These are phyloP conservation scores for Carterocephalus palaemon DNA, from an alignment of 2,888 invertebrate genomes.

Conservation along the genomic window DNA sequence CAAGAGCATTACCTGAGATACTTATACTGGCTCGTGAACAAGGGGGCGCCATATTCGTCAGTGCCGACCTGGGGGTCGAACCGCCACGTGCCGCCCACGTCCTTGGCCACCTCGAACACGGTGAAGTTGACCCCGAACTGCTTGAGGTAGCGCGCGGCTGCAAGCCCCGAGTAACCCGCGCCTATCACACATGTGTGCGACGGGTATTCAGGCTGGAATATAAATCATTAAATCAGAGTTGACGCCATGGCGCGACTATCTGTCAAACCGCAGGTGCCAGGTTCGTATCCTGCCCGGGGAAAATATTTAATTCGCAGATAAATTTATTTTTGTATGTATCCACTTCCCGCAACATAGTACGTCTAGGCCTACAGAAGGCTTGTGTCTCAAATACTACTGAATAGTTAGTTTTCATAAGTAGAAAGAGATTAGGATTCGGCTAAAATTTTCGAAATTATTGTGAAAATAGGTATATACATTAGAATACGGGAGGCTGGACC, in stretches of 20 bases:
- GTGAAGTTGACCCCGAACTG: conserved; percentile 72
- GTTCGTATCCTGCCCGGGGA: too few relatives aligned
- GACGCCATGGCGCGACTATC: too few relatives aligned
- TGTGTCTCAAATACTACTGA: background rate
- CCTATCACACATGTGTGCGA: conserved; percentile 80
- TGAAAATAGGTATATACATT: too few relatives aligned
- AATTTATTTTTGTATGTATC: too few relatives aligned
- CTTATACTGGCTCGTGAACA: conserved; percentile 90
- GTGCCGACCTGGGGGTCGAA: conserved; percentile 82
- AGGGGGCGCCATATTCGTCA: conserved; percentile 82
- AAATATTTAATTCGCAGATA: too few relatives aligned
- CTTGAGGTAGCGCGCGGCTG: conserved; percentile 80
- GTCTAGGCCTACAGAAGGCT: background rate
- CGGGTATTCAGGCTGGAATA: conserved; percentile 29
- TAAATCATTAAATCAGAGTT: background rate
- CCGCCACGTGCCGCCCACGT: conserved; percentile 89
- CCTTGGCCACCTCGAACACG: conserved; percentile 83
- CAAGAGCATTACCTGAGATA: conserved; percentile 80
- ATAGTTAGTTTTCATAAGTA: too few relatives aligned
- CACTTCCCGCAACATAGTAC: background rate
- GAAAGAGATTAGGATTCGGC: too few relatives aligned
- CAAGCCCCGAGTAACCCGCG: conserved; percentile 86
- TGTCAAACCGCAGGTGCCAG: too few relatives aligned
- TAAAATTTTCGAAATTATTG: too few relatives aligned
- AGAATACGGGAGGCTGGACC: too few relatives aligned